Base-by-base conservation (phyloP, 1,140 invertebrate species). In the Acromyrmex charruanus region DNA sequence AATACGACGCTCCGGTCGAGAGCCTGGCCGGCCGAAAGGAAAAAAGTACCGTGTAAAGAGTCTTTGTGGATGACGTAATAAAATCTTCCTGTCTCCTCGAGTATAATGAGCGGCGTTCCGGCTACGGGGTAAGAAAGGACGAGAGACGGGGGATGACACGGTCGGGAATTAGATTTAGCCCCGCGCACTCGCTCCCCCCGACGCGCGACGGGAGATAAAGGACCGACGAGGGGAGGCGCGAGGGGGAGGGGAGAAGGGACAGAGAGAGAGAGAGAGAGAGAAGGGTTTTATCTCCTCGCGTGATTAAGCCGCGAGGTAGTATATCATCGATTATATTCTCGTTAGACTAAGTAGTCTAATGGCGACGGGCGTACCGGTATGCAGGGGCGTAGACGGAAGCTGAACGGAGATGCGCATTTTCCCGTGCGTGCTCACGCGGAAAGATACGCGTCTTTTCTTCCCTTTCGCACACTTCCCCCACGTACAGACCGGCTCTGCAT, bases 251-350 rank as follows among this genome's bases (percentile, higher is more conserved):
- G 31, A 6, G 31, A 6, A 6, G 31, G 2, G 31, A 6, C 25
- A 25, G 31, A 6, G 31, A 6, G 31, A 6, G 31, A 35, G 74
- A 74, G 77, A 87, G 87, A 74, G 86, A 68, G 88, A 84, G 21
- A 58, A 21, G 69, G 87, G 90, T 87, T 89, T 92, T 94, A 94
- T 94, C 94, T 94, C 91, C 88, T 91, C 94, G 93, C 93, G 93
- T 94, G 94, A 94, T 94, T 94, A 94, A 94, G 91, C 92, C 89
- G 72, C 87, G 77, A 81, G 86, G 77, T 90, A 85, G 87, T 94
- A 94, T 93, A 94, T 94, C 94, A 94, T 94, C 94, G 93, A 94
- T 94, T 94, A 94, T 94, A 92, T 92, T 92, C 94, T 94, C 94
- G 93, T 94, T 94, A 94, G 89, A 74, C 87, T 92, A 93, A 92